A percentile compares a stretch with the other conserved stretches of the same genome.
Conservation (phyloP, 2,888 invertebrate genomes). For the Galerucella nymphaeae region DNA sequence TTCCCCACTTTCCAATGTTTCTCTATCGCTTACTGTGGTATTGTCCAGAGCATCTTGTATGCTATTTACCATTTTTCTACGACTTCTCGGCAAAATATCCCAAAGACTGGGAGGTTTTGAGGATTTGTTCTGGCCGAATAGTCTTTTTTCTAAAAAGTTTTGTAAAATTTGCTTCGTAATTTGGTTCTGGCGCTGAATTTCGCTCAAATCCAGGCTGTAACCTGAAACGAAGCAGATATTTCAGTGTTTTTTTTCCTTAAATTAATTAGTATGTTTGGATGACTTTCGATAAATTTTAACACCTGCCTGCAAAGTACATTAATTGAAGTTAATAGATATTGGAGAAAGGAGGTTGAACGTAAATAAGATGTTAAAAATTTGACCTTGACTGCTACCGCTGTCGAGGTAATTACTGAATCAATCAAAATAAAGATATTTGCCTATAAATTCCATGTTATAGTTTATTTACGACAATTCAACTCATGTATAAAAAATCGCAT, state of each 20-base stretch:
- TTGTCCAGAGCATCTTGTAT: slow-evolving; percentile 57
- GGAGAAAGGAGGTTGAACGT: background rate
- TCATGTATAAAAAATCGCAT: no score
- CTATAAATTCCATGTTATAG: no score
- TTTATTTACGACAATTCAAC: no score
- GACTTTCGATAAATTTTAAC: background rate
- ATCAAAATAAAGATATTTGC: background rate
- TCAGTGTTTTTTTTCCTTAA: slow-evolving; percentile 22
- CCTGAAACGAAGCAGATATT: slow-evolving; percentile 57
- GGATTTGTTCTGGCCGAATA: slow-evolving; percentile 69
- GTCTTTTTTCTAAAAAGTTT: slow-evolving; percentile 76
- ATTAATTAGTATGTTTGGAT: background rate
- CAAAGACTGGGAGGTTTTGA: slow-evolving; percentile 71
- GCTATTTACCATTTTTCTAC: slow-evolving; percentile 52
- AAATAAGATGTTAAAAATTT: background rate
- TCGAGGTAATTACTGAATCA: background rate
- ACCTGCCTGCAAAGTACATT: no score
- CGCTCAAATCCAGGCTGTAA: slow-evolving; percentile 64
- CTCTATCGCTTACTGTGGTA: slow-evolving; percentile 54
- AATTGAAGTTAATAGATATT: background rate
- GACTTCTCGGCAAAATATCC: slow-evolving; percentile 71
- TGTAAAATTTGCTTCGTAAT: slow-evolving; percentile 82
- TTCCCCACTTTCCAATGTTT: slow-evolving; percentile 76
- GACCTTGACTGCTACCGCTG: background rate
- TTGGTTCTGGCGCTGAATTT: slow-evolving; percentile 79